Evolutionary conservation across 2,113 vertebrate species (phyloP).

Genomic region (Corythoichthys intestinalis): DNA sequence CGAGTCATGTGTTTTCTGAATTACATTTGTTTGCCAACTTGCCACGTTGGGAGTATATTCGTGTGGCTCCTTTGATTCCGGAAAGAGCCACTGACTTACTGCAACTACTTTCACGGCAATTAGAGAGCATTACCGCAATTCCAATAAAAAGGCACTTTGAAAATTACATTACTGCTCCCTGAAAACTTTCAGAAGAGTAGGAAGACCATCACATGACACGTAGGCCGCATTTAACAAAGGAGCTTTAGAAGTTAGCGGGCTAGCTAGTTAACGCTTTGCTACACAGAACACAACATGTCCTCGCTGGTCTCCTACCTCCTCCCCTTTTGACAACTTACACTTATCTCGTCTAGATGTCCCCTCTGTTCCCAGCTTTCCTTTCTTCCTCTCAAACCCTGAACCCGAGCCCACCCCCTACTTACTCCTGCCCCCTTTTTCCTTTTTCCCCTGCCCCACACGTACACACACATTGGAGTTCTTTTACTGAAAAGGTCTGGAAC

Average conservation of each 20-base stretch:
- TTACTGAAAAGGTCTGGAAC: conserved; percentile 95
- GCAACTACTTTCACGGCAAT: conserved; percentile 11
- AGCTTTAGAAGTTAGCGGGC: neutral
- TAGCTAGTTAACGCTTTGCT: conserved; percentile 15
- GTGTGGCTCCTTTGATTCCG: neutral
- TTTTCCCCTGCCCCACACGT: conserved; percentile 27
- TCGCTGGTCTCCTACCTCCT: conserved; percentile 5
- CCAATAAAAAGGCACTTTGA: neutral
- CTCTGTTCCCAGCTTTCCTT: conserved; percentile 52
- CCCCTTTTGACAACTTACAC: conserved; percentile 55
- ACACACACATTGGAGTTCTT: conserved; percentile 83
- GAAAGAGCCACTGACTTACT: neutral
- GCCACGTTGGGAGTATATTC: neutral
- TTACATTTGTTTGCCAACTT: neutral
- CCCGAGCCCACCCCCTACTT: neutral
- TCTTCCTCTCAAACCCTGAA: conserved; percentile 47
- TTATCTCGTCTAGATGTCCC: conserved; percentile 64
- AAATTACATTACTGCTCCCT: conserved; percentile 22
- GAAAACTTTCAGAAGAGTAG: conserved; percentile 30
- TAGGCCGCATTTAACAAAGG: neutral
- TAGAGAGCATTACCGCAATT: neutral
- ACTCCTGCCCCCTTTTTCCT: conserved; percentile 33
- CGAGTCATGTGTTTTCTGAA: neutral
- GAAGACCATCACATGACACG: conserved; percentile 37
- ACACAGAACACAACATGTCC: neutral